Base-by-base conservation (phyloP, 2,113 vertebrate genomes). In the Tragelaphus strepsiceros region DNA sequence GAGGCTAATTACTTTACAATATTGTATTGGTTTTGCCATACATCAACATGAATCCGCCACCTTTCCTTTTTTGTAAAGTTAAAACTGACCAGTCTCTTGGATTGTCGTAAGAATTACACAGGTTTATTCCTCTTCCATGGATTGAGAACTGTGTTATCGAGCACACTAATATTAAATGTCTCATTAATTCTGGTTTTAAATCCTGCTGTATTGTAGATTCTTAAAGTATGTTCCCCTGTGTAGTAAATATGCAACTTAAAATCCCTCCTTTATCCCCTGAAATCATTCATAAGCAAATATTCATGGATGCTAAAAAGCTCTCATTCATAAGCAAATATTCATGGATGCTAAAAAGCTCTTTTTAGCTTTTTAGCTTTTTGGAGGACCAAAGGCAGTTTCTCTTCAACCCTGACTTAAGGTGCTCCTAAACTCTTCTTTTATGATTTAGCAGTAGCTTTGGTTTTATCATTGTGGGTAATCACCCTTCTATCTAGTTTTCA, bases 161-260 rank as follows among this genome's bases (percentile, higher is more conserved):
- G 35, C 59, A 91, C 26, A 62, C 24, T 61, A 83, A 61, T 87
- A 80, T 71, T 61, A 61, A 90, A 26, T 43, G 30, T 71, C 74
- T 67, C 67, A 49, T 82, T 94, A 56, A 32, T 88, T 95, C 12
- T 16, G 4, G 39, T 87, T 97, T 92, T 62, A 94, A 96, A 53
- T 53, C 28, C 43, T 39, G 78, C 39, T 53, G 46, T 88, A 90
- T 51, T 49, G 7, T 89, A 90, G 84, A 22, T 53, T 35, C 53
- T 94, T 90, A 59, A 89, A 46, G 32, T 88, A 2, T 59, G 4
- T 92, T 88, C 26, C 51, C 35, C 26, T 92, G 1, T 64, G 46
- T 94, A 51, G 90, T 82, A 90, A 92, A 77, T 81, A 54, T 30
- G 16, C 59, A 93, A 35, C 74, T 84, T 96, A 88, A 71, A 95